These are phyloP conservation scores for Sula dactylatra DNA, from an alignment of 2,113 vertebrate genomes.

Conservation along the genomic window DNA sequence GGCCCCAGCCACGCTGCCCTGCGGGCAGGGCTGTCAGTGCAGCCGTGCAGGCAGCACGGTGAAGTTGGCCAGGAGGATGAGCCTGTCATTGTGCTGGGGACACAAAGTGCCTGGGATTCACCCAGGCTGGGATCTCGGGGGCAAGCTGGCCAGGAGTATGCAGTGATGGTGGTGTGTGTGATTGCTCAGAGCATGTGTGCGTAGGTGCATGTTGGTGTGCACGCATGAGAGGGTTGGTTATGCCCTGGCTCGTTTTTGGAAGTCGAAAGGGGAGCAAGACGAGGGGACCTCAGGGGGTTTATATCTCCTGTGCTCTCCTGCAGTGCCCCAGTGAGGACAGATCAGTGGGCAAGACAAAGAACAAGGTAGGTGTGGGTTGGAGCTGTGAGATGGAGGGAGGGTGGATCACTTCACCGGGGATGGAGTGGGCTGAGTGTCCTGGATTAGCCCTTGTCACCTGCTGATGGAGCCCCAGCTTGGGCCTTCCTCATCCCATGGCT, in stretches of 20 bases:
- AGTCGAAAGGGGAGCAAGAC: background rate
- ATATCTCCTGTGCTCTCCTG: background rate
- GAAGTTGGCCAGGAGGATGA: background rate
- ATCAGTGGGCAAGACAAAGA: background rate
- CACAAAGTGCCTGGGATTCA: background rate
- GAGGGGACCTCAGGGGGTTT: background rate
- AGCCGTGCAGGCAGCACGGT: background rate
- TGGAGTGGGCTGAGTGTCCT: background rate
- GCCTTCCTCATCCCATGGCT: background rate
- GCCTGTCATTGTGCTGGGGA: background rate
- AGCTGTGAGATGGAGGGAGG: background rate
- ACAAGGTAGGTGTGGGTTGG: background rate
- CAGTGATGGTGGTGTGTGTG: background rate
- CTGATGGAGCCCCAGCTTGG: background rate
- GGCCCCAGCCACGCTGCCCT: background rate
- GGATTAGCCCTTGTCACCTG: background rate
- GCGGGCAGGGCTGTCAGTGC: background rate
- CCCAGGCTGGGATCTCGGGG: background rate
- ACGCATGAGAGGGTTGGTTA: fast-evolving
- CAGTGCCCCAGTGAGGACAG: constrained; percentile 58
- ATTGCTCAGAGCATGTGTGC: fast-evolving
- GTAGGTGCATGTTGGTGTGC: fast-evolving
- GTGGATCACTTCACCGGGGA: background rate
- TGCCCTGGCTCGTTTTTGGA: background rate
- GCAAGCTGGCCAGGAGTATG: background rate